Conservation (phyloP, 1,140 invertebrate species). For the Drosophila auraria region DNA sequence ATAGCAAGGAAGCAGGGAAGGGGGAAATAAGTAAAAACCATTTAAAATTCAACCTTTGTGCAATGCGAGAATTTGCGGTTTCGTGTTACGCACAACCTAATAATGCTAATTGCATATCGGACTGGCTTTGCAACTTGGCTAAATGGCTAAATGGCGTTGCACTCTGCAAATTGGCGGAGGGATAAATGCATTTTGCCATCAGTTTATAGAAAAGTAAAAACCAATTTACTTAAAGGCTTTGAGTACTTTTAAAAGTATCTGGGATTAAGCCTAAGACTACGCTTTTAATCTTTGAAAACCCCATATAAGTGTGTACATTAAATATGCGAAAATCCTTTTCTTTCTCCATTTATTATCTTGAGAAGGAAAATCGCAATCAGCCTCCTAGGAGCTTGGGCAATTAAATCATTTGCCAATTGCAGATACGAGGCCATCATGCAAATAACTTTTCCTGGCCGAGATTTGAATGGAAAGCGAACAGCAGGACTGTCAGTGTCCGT, state of each 20-base stretch:
- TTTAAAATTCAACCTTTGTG: constrained; percentile 27
- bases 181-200: neutral
- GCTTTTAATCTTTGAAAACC: neutral
- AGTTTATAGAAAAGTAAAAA: neutral
- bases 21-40: constrained; percentile 10
- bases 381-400: neutral
- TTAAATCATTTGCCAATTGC: constrained; percentile 47
- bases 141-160: constrained; percentile 7
- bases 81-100: constrained; percentile 50
- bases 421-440: constrained; percentile 20
- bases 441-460: constrained; percentile 27
- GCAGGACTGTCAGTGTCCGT: constrained; percentile 26
- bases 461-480: constrained; percentile 28
- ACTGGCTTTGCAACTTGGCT: constrained; percentile 13
- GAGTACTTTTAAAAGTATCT: too few relatives aligned
- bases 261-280: too few relatives aligned
- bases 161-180: constrained; percentile 8
- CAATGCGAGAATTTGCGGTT: constrained; percentile 37
- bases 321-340: neutral
- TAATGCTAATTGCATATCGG: constrained; percentile 59
- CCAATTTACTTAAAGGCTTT: neutral
- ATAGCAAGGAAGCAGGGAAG: neutral
- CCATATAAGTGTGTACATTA: neutral
- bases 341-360: neutral
- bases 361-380: neutral